Percentiles rank a stretch among this genome's conserved stretches.
These are phyloP conservation scores for Steromphala cineraria DNA, from an alignment of 2,888 invertebrate genomes.

Conservation along the genomic window DNA sequence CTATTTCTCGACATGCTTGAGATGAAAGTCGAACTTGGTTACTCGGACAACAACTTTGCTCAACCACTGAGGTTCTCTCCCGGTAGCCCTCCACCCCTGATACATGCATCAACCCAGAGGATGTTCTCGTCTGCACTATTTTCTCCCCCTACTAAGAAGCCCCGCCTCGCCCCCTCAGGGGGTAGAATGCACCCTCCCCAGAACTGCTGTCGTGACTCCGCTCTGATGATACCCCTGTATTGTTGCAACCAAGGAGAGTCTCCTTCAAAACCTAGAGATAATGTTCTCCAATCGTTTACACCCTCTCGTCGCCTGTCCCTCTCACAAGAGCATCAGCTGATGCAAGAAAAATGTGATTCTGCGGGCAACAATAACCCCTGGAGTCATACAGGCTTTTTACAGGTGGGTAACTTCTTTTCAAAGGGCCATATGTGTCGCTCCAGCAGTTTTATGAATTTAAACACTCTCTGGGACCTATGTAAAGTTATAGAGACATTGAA, in stretches of 20 bases:
- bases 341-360: not conserved
- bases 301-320: not conserved
- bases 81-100: not conserved
- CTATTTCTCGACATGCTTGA: not conserved
- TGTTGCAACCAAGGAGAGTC: not conserved
- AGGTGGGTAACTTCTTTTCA: slow-evolving; percentile 12
- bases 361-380: not conserved
- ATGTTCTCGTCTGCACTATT: not conserved
- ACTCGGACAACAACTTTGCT: not conserved
- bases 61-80: not conserved
- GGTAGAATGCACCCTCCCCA: not conserved
- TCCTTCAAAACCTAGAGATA: not conserved
- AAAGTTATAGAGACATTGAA: too few species aligned
- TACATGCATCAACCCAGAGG: not conserved
- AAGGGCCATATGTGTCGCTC: not conserved
- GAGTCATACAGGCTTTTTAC: not conserved
- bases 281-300: not conserved
- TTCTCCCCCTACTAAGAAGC: not conserved
- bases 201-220: not conserved
- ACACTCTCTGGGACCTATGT: too few species aligned
- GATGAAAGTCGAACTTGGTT: not conserved
- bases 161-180: not conserved
- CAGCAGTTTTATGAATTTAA: not conserved
- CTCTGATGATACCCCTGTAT: slow-evolving; percentile 7
- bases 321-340: not conserved